phyloP scores from a whole-genome alignment of 2,888 invertebrate species.

The Nomada fabriciana region DNA sequence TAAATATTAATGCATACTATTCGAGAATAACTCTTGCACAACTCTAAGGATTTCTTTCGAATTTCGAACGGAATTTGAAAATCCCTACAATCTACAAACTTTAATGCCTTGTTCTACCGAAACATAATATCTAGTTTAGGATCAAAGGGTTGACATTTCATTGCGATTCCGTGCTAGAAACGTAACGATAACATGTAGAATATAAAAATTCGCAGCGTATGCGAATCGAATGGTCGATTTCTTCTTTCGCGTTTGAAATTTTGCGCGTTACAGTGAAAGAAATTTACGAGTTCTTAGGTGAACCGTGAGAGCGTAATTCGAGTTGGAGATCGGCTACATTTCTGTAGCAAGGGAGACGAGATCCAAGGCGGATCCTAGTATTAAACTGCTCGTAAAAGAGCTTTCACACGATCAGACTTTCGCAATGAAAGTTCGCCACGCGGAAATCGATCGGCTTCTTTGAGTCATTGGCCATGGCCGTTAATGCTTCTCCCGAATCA shows the following conservation, averaged over 20 bases:
- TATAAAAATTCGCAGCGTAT: too few relatives aligned
- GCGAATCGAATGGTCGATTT: too few relatives aligned
- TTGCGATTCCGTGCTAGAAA: too few relatives aligned
- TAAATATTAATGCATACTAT: too few relatives aligned
- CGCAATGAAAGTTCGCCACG: conserved; percentile 58
- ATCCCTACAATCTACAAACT: too few relatives aligned
- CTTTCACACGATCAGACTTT: conserved; percentile 66
- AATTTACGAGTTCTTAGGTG: conserved; percentile 31
- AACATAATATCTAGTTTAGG: too few relatives aligned
- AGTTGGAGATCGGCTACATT: conserved; percentile 37
- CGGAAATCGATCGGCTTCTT: conserved; percentile 48
- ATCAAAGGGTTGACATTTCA: too few relatives aligned
- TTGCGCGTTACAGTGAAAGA: neutral
- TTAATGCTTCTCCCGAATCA: conserved; percentile 29
- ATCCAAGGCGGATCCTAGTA: conserved; percentile 40
- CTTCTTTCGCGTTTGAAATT: conserved; percentile 30
- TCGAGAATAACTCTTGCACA: too few relatives aligned
- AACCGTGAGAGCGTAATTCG: conserved; percentile 45
- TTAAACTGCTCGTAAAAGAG: conserved; percentile 66
- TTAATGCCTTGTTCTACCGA: too few relatives aligned
- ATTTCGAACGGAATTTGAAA: too few relatives aligned
- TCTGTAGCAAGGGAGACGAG: conserved; percentile 26
- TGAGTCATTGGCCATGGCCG: conserved; percentile 25
- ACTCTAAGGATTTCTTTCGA: too few relatives aligned
- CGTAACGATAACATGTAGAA: too few relatives aligned